These are phyloP conservation scores for Merodon equestris DNA, from an alignment of 2,888 invertebrate species.

Conservation along the genomic window DNA sequence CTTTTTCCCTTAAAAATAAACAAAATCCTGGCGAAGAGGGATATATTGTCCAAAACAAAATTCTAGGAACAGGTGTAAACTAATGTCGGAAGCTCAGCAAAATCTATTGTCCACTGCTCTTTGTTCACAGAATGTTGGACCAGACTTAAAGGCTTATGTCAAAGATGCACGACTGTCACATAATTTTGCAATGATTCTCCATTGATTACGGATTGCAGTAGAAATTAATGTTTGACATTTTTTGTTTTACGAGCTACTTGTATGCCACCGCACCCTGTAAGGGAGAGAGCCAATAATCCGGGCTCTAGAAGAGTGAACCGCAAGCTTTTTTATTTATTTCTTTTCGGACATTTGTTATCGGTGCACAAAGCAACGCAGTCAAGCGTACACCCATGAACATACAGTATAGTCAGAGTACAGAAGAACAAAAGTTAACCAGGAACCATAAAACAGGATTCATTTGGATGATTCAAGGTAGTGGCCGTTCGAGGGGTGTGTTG, in stretches of 20 bases:
- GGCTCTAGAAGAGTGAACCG: not conserved
- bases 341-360: not conserved
- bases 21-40: slow-evolving; percentile 30
- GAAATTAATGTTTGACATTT: slow-evolving; percentile 55
- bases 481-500: slow-evolving; percentile 1
- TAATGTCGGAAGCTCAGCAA: slow-evolving; percentile 47
- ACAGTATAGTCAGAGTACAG: too few relatives aligned
- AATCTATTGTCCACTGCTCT: slow-evolving; percentile 21
- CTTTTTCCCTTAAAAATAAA: slow-evolving; percentile 39
- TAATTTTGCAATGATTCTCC: slow-evolving; percentile 48
- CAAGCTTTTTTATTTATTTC: not conserved
- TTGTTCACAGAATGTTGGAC: slow-evolving; percentile 29
- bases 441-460: not conserved
- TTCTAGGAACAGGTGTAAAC: slow-evolving; percentile 52
- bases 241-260: slow-evolving; percentile 32
- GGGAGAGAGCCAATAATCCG: slow-evolving; percentile 4
- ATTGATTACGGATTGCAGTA: slow-evolving; percentile 51
- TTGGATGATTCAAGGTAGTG: not conserved
- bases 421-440: not conserved
- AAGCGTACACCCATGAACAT: slow-evolving; percentile 3
- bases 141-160: slow-evolving; percentile 48
- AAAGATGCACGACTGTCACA: slow-evolving; percentile 31
- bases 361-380: slow-evolving; percentile 6
- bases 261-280: not conserved
- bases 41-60: slow-evolving; percentile 33